A percentile compares a stretch with the other conserved stretches of the same genome.
These are phyloP conservation scores for Pristiophorus japonicus DNA, from an alignment of 2,113 vertebrate genomes.

Conservation along the genomic window DNA sequence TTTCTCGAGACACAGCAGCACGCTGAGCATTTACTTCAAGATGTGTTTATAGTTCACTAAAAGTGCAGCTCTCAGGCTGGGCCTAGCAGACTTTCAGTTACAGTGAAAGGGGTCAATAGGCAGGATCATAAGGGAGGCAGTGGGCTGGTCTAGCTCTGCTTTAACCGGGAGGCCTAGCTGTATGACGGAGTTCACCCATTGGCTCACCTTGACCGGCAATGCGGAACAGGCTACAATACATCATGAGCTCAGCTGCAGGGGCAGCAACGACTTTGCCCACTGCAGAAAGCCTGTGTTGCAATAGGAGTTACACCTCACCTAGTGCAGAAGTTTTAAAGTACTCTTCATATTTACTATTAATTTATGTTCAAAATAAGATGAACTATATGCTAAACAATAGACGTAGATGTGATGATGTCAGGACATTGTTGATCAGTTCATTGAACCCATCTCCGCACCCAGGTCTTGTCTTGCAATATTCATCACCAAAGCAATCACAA, in stretches of 20 bases:
- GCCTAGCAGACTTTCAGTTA: no score
- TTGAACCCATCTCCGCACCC: background rate
- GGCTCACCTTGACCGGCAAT: background rate
- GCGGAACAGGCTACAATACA: background rate
- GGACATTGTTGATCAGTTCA: background rate
- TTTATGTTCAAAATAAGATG: background rate
- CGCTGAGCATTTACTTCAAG: background rate
- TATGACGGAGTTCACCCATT: background rate
- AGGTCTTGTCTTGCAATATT: no score
- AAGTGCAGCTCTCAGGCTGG: constrained; percentile 30
- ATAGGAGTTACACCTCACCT: background rate
- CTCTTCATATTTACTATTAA: background rate
- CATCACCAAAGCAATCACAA: no score
- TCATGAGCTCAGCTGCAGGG: background rate
- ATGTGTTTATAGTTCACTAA: constrained; percentile 18
- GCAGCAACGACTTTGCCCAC: background rate
- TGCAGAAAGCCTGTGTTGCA: background rate
- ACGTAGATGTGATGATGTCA: background rate
- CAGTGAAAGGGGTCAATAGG: background rate
- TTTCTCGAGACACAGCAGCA: background rate
- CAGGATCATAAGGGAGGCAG: background rate
- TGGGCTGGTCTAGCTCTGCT: background rate
- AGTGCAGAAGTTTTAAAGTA: background rate
- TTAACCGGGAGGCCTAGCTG: background rate
- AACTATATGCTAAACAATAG: background rate